Conservation (phyloP, 2,888 invertebrate genomes). For the Saturnia japonica region DNA sequence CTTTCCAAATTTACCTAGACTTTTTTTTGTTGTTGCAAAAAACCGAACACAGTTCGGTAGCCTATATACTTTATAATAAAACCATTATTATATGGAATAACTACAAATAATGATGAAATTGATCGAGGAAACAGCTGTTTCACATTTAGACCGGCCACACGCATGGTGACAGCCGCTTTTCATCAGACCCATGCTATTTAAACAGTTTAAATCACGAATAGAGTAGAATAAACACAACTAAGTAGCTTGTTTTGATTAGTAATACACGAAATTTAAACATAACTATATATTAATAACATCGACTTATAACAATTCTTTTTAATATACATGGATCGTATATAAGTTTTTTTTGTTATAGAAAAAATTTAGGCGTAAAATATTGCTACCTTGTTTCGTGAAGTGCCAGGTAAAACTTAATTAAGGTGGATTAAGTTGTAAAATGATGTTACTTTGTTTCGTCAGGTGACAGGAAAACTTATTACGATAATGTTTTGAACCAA, state of each 20-base stretch:
- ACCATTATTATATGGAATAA: background rate
- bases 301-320: background rate
- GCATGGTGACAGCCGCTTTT: background rate
- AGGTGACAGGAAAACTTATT: background rate
- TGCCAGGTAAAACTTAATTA: too few species aligned
- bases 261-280: background rate
- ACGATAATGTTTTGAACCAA: background rate
- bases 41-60: too few species aligned
- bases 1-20: too few species aligned
- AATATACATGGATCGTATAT: too few species aligned
- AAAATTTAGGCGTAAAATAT: too few species aligned
- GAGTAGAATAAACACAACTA: slow-evolving; percentile 1
- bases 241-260: slow-evolving; percentile 3
- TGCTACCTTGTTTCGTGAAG: too few species aligned
- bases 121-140: background rate
- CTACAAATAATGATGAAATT: too few species aligned
- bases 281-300: background rate
- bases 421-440: too few species aligned
- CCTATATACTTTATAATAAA: too few species aligned
- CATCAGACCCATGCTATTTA: background rate
- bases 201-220: background rate
- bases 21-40: too few species aligned
- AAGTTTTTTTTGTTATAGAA: too few species aligned
- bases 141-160: background rate
- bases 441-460: background rate